Evolutionary conservation across 2,113 vertebrate species (phyloP), one percentile per base, ranked within the genome.

Genomic region (Oostethus manadensis): DNA sequence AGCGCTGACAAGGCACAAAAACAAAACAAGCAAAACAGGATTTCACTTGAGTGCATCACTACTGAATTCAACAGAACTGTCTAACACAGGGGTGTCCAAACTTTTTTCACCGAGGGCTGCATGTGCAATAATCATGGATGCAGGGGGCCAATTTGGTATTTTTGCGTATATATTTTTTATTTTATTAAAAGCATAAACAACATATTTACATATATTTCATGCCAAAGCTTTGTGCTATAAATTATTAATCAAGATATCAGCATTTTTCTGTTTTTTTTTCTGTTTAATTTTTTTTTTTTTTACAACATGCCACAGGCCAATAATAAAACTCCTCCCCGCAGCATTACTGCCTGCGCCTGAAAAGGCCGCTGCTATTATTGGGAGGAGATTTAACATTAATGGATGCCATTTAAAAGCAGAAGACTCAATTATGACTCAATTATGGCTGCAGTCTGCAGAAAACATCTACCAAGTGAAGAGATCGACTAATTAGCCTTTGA

Each of bases 401-500:
- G 72, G 75, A 59, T 73, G 58, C 77, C 62, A 64, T 82, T 87
- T 72, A 80, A 68, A 68, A 54, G 64, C 21, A 65, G 74, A 74
- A 84, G 63, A 76, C 62, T n/a, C n/a, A n/a, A 86, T 88, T 81
- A 82, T 69, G 66, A 63, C 61, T 71, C 80, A 72, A 82, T 86
- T 68, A 76, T 62, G 74, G 76, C 63, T 83, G 82, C 68, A 51
- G 59, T 75, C 76, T 70, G 26, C 38, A 48, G 63, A 51, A 73
- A 74, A 73, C 75, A 48, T 68, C 62, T 45, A 82, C 61, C 44
- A 58, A 76, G 62, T 80, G 77, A 71, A 80, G 57, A 62, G 76
- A 79, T 80, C 57, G 66, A 82, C 83, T 87, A 88, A 89, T 88
- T 87, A 86, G 79, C 80, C 83, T 86, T 87, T 86, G 86, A 88